Base-by-base conservation (phyloP, 2,113 vertebrate genomes). In the Nannospalax galili region DNA sequence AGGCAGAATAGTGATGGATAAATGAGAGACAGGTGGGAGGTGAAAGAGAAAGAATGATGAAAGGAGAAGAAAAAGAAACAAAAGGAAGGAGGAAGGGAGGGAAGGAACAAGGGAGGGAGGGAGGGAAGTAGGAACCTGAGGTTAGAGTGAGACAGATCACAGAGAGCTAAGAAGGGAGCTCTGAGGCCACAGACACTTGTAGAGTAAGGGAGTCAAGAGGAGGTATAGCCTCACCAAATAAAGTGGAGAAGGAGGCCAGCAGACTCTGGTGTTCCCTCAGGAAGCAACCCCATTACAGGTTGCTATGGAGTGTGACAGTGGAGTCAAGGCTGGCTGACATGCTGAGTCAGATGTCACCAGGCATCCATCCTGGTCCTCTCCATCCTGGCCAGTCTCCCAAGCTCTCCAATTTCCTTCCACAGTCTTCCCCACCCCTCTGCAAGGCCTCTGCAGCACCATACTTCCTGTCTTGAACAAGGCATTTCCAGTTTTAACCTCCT, bases 331-430 rank as follows among this genome's bases (percentile, higher is more conserved):
- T 85, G 42, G 26, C 42, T 6, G 58, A 16, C 17, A 7, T 12
- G 0, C 9, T 1, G 3, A 52, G 12, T 52, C 6, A 32, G 37
- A 5, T 1, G 24, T 24, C 80, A 3, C 28, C 11, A 14, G 1
- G 8, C 0, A 2, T 42, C 15, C 22, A 30, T 3, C 22, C 35
- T 30, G 11, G 15, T 62, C 56, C 45, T n/a, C 37, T 14, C 28
- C 24, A 24, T 19, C 77, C 40, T 11, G 64, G 5, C 75, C 40
- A 87, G 35, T 37, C 30, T 58, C 19, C 60, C 26, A 0, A 0
- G 32, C 30, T n/a, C 56, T 1, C 16, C 10, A 17, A 3, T 22
- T 67, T 0, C 52, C 37, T 58, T 52, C 17, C 16, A 3, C 0
- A 0, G 28, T 11, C 17, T 22, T 28, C 65, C 17, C 65, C 32